Base-by-base conservation (phyloP, 2,888 invertebrate genomes). In the Ornithoptera alexandrae region DNA sequence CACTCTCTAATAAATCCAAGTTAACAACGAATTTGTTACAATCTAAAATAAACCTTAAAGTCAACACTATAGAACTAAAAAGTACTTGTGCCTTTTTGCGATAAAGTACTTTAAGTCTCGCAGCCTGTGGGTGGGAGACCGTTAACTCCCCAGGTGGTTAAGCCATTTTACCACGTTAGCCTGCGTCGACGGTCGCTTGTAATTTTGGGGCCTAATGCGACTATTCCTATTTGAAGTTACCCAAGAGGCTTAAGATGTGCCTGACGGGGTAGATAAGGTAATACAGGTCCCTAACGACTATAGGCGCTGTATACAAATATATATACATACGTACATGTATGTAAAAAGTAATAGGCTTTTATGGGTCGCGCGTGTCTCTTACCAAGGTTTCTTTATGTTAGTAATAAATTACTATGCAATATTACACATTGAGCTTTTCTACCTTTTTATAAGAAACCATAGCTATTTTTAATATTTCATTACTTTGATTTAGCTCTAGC, bases 191-290 rank as follows among this genome's bases (percentile, higher is more conserved):
- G 91, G 90, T 89, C 89, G 89, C 87, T 90, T 90, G 91, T 91
- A 92, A 92, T 92, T 92, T 90, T 86, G 90, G 87, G 82, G 86
- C 88, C 90, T 92, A 92, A 92, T 92, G 91, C 91, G 90, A 88
- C 92, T 90, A 92, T 91, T 90, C 90, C 92, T 92, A 92, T 92
- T 92, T 91, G 86, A 87, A 90, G 86, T 83, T 85, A 88, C 90
- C 90, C 87, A 84, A 83, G 80, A 81, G 85, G 79, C 85, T 89
- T 90, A 89, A 90, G 87, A 86, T 84, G 84, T 83, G 88, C 85
- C 88, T 90, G 90, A 82, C 85, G 83, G 81, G 79, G 72, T 82
- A 90, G 91, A 91, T 91, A 91, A 91, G 84, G 71, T 71, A 75
- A 75, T 77, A 75, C 76, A 71, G 74, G 72, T 74, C 70, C 69